A percentile compares a stretch with the other conserved stretches of the same genome.
phyloP scores from a whole-genome alignment of 2,113 vertebrate genomes.

The Tenrec ecaudatus region DNA sequence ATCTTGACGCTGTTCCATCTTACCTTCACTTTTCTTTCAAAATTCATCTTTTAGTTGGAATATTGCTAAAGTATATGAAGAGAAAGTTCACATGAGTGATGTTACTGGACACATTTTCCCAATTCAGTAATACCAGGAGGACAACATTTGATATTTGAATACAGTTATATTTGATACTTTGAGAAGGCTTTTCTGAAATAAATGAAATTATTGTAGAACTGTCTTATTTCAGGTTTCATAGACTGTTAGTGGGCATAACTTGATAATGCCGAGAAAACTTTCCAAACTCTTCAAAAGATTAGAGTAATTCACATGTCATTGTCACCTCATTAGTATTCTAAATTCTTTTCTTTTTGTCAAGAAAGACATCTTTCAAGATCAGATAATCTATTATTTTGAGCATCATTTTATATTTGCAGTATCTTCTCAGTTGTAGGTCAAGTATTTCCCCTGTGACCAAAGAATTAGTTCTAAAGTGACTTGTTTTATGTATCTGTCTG shows the following conservation, averaged over 20 bases:
- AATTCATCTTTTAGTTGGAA: too few relatives aligned
- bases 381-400: slow-evolving; percentile 70
- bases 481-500: slow-evolving; percentile 18
- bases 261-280: not conserved
- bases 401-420: slow-evolving; percentile 61
- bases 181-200: not conserved
- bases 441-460: too few relatives aligned
- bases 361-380: slow-evolving; percentile 66
- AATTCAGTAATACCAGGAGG: slow-evolving; percentile 17
- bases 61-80: too few relatives aligned
- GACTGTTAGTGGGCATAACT: slow-evolving; percentile 8
- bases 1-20: too few relatives aligned
- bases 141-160: slow-evolving; percentile 32
- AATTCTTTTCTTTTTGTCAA: slow-evolving; percentile 40
- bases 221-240: slow-evolving; percentile 36
- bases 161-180: not conserved
- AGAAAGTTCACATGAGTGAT: not conserved
- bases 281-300: not conserved
- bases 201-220: slow-evolving; percentile 14
- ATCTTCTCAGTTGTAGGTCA: not conserved
- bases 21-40: too few relatives aligned
- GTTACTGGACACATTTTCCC: slow-evolving; percentile 35
- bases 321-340: slow-evolving; percentile 59
- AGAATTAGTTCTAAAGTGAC: slow-evolving; percentile 62
- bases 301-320: slow-evolving; percentile 29